phyloP scores from a whole-genome alignment of 2,113 vertebrate genomes.

The Grallaria varia region DNA sequence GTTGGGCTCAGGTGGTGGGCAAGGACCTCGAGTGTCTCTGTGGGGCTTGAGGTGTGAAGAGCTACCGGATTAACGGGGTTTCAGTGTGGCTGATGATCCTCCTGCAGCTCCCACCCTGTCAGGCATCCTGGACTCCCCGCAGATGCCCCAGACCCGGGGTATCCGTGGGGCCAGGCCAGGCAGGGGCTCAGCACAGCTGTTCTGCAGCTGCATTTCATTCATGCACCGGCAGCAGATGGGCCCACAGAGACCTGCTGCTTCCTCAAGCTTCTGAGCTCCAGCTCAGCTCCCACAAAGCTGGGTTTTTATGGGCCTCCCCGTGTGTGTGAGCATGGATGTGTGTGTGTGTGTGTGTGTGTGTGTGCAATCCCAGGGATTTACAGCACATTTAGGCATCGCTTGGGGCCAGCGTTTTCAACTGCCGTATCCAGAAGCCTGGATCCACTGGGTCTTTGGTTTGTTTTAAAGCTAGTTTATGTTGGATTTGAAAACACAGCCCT shows the following conservation, averaged over 20 bases:
- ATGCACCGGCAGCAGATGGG: background rate
- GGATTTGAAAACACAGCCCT: background rate
- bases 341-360: rapidly evolving
- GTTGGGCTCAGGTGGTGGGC: background rate
- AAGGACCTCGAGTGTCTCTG: background rate
- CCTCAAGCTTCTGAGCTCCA: background rate
- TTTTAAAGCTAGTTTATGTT: background rate
- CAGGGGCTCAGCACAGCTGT: background rate
- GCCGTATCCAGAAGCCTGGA: constrained; percentile 16
- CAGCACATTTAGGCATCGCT: background rate
- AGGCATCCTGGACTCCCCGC: background rate
- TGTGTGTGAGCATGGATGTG: background rate
- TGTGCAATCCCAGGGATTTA: background rate
- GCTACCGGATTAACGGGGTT: background rate
- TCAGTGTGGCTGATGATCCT: background rate
- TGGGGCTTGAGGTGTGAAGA: background rate
- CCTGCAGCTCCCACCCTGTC: background rate
- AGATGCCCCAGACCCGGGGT: background rate
- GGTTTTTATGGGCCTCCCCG: background rate
- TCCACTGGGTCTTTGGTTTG: background rate
- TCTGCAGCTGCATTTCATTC: background rate
- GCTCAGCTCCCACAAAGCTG: background rate
- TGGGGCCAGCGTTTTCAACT: background rate
- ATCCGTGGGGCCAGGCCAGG: background rate
- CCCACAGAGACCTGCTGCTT: background rate